Base-by-base conservation (phyloP, 2,113 vertebrate genomes). In the Urocynchramus pylzowi region DNA sequence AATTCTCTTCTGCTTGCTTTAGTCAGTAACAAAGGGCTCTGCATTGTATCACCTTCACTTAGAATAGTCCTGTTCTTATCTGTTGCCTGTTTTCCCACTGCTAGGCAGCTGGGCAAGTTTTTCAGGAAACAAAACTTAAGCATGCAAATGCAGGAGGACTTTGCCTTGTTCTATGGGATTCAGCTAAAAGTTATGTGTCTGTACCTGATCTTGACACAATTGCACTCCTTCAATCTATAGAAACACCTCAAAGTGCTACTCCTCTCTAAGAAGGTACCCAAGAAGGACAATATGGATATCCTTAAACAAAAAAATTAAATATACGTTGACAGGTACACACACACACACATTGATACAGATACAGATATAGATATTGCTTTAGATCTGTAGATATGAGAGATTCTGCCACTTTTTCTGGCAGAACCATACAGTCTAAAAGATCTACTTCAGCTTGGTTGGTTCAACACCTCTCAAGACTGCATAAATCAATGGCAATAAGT, bases 401-500 rank as follows among this genome's bases (percentile, higher is more conserved):
- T 93, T 91, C 35, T 78, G 23, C 41, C 22, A n/a, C 45, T 87
- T 92, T 79, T 89, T 50, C 82, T 92, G 61, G 60, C 64, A 94
- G 60, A 90, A 67, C 8, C 30, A 44, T 74, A 22, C 1, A 20
- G 52, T 69, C 78, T 52, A 17, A 65, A 70, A 93, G 64, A 84
- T 81, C 44, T 88, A 3, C 73, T 90, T 92, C 60, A 87, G 69
- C 65, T 87, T 61, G 52, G 57, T 33, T 56, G 28, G 79, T 53
- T 92, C 41, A 44, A 23, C 26, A 84, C 49, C 64, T 88, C 88
- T 89, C 45, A 31, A 23, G 31, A 28, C 41, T 64, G 41, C 61
- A 75, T 96, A 94, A 96, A 96, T 93, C 92, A 96, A 56, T 49
- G 61, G 47, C 41, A 95, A 60, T 92, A 95, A 92, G n/a, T 42